Percentiles rank a stretch among this genome's conserved stretches.
phyloP scores from a whole-genome alignment of 2,888 invertebrate genomes.

The Drosophila subsilvestris region DNA sequence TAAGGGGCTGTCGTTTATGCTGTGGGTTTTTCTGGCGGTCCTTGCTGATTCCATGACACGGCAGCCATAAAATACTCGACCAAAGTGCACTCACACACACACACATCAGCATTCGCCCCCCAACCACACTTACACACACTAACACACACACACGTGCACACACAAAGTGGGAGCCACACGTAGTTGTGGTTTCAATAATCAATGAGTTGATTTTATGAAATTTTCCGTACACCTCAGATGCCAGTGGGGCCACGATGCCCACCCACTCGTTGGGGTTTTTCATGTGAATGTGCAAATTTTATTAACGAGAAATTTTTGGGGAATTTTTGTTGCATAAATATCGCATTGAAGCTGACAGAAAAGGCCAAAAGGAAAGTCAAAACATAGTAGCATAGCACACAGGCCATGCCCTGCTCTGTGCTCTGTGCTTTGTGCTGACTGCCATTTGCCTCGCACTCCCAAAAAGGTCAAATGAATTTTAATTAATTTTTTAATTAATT shows the following conservation, averaged over 20 bases:
- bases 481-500: slow-evolving; percentile 76
- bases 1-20: slow-evolving; percentile 56
- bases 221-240: slow-evolving; percentile 52
- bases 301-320: slow-evolving; percentile 70
- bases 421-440: slow-evolving; percentile 50
- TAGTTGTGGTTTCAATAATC: slow-evolving; percentile 76
- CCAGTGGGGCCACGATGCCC: slow-evolving; percentile 9
- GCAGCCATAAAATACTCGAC: slow-evolving; percentile 69
- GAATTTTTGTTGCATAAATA: slow-evolving; percentile 71
- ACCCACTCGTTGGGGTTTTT: neutral
- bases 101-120: neutral
- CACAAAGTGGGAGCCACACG: slow-evolving; percentile 47
- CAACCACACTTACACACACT: neutral
- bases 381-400: slow-evolving; percentile 38
- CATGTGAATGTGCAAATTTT: slow-evolving; percentile 55
- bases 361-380: slow-evolving; percentile 49
- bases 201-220: slow-evolving; percentile 80
- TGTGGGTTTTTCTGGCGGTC: slow-evolving; percentile 16
- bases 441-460: slow-evolving; percentile 30
- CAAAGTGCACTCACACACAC: slow-evolving; percentile 54
- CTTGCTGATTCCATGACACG: slow-evolving; percentile 51
- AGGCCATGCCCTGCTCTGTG: slow-evolving; percentile 20
- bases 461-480: slow-evolving; percentile 73
- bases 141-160: slow-evolving; percentile 19
- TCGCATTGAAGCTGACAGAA: slow-evolving; percentile 49